A percentile compares a stretch with the other conserved stretches of the same genome.
These are phyloP conservation scores for Ptilorrhoa leucosticta DNA, from an alignment of 2,113 vertebrate species.

Conservation along the genomic window DNA sequence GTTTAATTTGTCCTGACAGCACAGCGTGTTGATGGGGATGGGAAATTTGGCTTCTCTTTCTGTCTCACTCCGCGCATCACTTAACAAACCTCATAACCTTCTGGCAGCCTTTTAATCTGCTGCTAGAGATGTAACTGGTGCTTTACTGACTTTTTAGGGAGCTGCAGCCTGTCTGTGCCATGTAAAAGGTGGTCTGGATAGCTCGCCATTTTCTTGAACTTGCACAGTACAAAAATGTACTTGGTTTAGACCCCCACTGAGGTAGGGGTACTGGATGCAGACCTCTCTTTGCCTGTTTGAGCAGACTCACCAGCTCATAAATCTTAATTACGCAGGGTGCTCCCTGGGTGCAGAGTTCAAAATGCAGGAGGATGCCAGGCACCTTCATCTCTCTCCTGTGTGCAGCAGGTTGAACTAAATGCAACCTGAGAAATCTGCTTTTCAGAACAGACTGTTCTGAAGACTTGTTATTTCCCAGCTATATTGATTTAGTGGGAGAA, in stretches of 20 bases:
- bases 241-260: background rate
- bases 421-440: background rate
- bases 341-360: background rate
- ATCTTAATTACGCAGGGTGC: background rate
- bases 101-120: background rate
- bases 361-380: background rate
- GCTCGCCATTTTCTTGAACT: background rate
- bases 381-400: background rate
- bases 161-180: background rate
- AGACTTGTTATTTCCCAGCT: background rate
- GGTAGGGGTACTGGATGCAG: background rate
- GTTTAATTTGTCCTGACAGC: background rate
- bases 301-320: background rate
- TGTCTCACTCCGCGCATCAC: background rate
- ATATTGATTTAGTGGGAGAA: background rate
- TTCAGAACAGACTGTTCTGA: background rate
- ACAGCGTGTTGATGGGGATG: background rate
- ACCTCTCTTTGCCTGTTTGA: background rate
- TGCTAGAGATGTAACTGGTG: background rate
- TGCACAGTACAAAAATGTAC: background rate
- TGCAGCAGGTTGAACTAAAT: background rate
- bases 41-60: background rate
- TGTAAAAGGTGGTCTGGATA: background rate
- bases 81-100: background rate
- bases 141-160: background rate